Evolutionary conservation across 1,140 invertebrate species (phyloP).

Genomic region (Manduca sexta): DNA sequence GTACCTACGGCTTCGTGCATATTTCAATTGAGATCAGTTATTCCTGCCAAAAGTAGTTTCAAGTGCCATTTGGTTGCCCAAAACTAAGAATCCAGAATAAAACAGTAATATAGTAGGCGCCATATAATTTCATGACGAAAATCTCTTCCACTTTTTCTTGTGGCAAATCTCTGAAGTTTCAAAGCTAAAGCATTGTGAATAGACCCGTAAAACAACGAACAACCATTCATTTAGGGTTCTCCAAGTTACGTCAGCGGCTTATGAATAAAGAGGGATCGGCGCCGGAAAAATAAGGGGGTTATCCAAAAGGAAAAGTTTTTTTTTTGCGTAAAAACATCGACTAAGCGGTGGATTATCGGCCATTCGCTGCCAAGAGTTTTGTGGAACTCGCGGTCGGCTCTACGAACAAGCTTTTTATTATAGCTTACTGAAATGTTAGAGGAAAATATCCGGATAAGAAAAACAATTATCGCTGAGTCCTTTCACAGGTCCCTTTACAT

Average conservation of each 20-base stretch:
- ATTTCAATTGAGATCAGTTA: no score
- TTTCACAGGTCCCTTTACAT: constrained; percentile 3
- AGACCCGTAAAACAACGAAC: constrained; percentile 70
- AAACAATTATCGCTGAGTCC: constrained; percentile 22
- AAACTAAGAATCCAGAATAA: constrained; percentile 10
- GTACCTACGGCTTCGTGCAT: no score
- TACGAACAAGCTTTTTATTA: constrained; percentile 42
- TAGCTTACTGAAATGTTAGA: constrained; percentile 25
- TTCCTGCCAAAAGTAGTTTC: no score
- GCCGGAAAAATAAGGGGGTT: constrained; percentile 53
- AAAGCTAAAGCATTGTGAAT: constrained; percentile 62
- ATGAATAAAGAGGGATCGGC: constrained; percentile 63
- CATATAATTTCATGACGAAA: constrained; percentile 31
- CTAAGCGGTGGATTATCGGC: constrained; percentile 55
- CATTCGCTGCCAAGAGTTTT: constrained; percentile 55
- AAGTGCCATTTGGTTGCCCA: no score
- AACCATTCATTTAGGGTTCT: constrained; percentile 66
- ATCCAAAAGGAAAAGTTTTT: constrained; percentile 61
- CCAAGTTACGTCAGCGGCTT: constrained; percentile 63
- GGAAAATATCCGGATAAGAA: constrained; percentile 21
- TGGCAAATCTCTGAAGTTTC: constrained; percentile 57
- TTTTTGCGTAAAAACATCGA: constrained; percentile 48
- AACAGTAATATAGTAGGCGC: constrained; percentile 20
- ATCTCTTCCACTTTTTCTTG: constrained; percentile 42
- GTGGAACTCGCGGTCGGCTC: constrained; percentile 33